Base-by-base conservation (phyloP, 1,140 invertebrate species). In the Drosophila sp. region DNA sequence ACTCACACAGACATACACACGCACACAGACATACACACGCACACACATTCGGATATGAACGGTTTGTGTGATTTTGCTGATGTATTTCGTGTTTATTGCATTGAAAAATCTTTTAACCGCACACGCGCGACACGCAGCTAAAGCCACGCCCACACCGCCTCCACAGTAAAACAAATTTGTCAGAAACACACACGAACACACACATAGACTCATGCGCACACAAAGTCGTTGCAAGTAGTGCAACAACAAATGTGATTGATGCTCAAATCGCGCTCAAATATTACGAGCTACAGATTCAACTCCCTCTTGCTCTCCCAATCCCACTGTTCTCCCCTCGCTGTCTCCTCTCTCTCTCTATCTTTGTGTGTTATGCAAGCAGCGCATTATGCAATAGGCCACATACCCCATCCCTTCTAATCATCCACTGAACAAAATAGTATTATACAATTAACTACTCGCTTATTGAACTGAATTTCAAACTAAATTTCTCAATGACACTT, bases 201-300 rank as follows among this genome's bases (percentile, higher is more conserved):
- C 16, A 41, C 7, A 46, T 21, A 48, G 4, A 25, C 36, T 34
- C 21, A n/a, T n/a, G n/a, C n/a, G n/a, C n/a, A n/a, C n/a, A n/a
- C n/a, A 27, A 11, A 51, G 41, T 29, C 27, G n/a, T 25, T 21
- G 34, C 27, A 21, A 36, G 48, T 48, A 54, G 53, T 70, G 67
- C 51, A 57, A 48, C 18, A 29, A 54, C 51, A 73, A 73, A 73
- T 67, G 64, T 69, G 71, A 73, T 73, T 73, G 64, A 73, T 69
- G 64, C 57, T 59, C 57, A 73, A 69, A 72, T 58, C 45, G 63
- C 63, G 53, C 48, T 48, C 43, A 51, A 65, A 65, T 56, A 48
- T 40, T 25, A 38, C 16, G 38, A 16, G 57, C 46, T 40, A 13
- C 53, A 48, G 21, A 21, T 21, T 21, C 21, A 21, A 21, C 1